Evolutionary conservation across 2,113 vertebrate species (phyloP).

Genomic region (Serinus canaria): DNA sequence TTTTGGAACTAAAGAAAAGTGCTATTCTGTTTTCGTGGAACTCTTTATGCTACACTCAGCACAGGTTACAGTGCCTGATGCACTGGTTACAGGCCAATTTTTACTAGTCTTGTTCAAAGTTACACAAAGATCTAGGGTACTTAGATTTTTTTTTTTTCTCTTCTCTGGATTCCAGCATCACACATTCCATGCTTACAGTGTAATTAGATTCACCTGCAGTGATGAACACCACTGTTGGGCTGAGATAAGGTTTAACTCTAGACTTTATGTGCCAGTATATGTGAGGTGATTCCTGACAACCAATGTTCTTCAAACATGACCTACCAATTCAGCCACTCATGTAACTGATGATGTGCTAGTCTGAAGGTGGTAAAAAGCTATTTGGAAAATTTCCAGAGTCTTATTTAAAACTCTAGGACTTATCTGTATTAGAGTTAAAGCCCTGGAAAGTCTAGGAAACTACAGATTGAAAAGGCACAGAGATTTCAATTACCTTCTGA

Average conservation of each 20-base stretch:
- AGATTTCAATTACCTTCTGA: not conserved
- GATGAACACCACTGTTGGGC: not conserved
- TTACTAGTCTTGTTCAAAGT: not conserved
- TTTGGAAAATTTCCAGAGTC: not conserved
- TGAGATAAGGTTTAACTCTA: not conserved
- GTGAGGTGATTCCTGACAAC: not conserved
- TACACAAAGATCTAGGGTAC: not conserved
- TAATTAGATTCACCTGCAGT: not conserved
- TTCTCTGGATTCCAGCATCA: not conserved
- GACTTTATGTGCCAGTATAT: not conserved
- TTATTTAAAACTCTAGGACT: not conserved
- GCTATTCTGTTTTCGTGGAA: not conserved
- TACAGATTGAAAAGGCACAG: not conserved
- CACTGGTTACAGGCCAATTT: not conserved
- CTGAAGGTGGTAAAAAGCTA: not conserved
- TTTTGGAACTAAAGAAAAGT: not conserved
- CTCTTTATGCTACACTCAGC: not conserved
- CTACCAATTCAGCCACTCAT: not conserved
- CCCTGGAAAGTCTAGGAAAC: not conserved
- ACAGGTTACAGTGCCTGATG: fast-evolving
- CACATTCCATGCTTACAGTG: not conserved
- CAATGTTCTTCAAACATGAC: not conserved
- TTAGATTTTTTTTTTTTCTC: not conserved
- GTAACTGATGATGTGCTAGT: not conserved
- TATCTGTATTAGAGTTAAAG: not conserved